Base-by-base conservation (phyloP, 2,797 vertebrate genomes). In the Myioborus miniatus region DNA sequence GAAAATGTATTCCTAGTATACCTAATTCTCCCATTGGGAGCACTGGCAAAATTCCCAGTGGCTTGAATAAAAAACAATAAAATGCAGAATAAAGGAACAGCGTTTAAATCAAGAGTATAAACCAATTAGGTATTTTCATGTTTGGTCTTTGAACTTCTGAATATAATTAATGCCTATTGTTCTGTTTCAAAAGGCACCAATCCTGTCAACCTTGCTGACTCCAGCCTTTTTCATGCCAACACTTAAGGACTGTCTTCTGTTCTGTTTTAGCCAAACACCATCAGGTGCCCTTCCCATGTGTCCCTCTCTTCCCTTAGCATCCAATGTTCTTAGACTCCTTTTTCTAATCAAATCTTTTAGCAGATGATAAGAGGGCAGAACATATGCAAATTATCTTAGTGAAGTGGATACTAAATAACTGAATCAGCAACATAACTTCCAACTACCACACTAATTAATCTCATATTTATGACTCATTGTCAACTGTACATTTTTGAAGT, bases 381-480 rank as follows among this genome's bases (percentile, higher is more conserved):
- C n/a, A 64, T 71, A 96, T 85, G 91, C 60, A 93, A 92, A 96
- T 96, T 83, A 60, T 50, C 65, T 84, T 67, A 77, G 68, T 71
- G 64, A 95, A 92, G 88, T 93, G 88, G 92, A 89, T 91, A 75
- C 80, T 91, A 92, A 96, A 96, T 89, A 93, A 87, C 60, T 93
- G 77, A 90, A 95, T 95, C 90, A 96, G 58, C 93, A 94, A 59
- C 76, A 78, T n/a, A 88, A 58, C 47, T 96, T 87, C 71, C 82
- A 91, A 80, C 72, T 76, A 64, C 83, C 7, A 41, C 46, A 50
- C 64, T 96, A 94, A 95, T 96, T 95, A 89, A 94, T 96, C 80
- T 79, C 58, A 72, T 93, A 74, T 91, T 95, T 94, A 87, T 95
- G 85, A 92, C 86, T 93, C 89, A 97, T 60, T 89, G 85, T 89